phyloP scores from a whole-genome alignment of 2,797 vertebrate genomes.

The Squalus acanthias region DNA sequence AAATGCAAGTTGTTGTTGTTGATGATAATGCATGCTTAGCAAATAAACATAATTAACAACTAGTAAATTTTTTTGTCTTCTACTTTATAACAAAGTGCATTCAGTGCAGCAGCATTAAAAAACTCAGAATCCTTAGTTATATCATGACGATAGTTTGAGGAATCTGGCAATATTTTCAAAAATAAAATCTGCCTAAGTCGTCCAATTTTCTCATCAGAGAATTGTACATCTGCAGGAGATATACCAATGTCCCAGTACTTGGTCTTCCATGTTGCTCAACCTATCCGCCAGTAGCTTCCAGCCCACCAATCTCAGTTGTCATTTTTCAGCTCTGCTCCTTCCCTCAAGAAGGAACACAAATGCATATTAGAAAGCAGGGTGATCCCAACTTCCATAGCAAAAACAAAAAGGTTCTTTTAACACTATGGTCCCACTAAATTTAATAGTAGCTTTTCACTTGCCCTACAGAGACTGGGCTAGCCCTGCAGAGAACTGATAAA shows the following conservation, averaged over 20 bases:
- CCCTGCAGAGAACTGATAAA: not conserved
- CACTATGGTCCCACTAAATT: not conserved
- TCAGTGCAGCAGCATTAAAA: no score
- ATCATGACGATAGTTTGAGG: no score
- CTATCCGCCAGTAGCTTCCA: not conserved
- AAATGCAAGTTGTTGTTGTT: not conserved
- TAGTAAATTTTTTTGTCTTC: no score
- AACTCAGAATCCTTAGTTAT: no score
- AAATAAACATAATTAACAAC: no score
- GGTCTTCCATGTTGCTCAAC: not conserved
- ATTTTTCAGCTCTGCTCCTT: not conserved
- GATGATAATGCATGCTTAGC: no score
- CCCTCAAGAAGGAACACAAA: not conserved
- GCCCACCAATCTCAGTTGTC: not conserved
- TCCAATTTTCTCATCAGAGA: not conserved
- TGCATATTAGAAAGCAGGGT: not conserved
- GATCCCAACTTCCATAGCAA: not conserved
- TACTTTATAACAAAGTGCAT: no score
- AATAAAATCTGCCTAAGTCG: no score
- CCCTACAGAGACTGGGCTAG: not conserved
- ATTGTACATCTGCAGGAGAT: not conserved
- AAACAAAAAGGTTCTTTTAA: not conserved
- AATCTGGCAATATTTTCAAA: no score
- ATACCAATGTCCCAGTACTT: not conserved
- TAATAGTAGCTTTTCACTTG: not conserved